phyloP scores from a whole-genome alignment of 2,113 vertebrate genomes.

The Cyprinodon tularosa region DNA sequence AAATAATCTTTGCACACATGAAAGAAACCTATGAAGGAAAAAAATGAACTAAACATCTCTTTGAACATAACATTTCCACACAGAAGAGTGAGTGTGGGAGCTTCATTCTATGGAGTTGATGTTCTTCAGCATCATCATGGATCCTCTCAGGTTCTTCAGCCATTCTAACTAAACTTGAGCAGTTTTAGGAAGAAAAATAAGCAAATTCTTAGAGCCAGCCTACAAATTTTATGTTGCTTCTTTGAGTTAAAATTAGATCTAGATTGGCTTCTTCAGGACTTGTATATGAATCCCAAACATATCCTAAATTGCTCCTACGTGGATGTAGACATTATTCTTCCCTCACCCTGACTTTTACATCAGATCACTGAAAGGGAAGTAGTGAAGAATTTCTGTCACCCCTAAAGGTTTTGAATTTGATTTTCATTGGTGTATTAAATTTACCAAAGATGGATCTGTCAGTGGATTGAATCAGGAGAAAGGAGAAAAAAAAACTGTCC shows the following conservation, averaged over 20 bases:
- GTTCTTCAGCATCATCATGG: background rate
- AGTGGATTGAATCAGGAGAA: conserved; percentile 63
- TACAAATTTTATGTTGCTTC: background rate
- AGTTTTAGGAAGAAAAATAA: no score
- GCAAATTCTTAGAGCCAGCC: no score
- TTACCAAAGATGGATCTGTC: conserved; percentile 70
- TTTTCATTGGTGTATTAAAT: conserved; percentile 62
- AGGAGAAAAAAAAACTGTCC: conserved; percentile 56
- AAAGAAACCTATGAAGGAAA: background rate
- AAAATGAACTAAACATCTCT: background rate
- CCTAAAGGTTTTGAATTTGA: conserved; percentile 51
- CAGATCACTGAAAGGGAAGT: conserved; percentile 40
- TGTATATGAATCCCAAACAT: conserved; percentile 24
- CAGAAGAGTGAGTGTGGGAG: background rate
- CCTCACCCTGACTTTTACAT: conserved; percentile 50
- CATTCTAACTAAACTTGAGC: background rate
- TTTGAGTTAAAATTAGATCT: background rate
- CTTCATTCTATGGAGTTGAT: background rate
- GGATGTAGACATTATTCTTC: conserved; percentile 10
- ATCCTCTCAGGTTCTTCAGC: background rate
- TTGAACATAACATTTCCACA: background rate
- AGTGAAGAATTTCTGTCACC: conserved; percentile 37
- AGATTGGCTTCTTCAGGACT: background rate
- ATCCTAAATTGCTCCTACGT: conserved; percentile 20
- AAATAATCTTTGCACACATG: background rate